Evolutionary conservation across 1,140 invertebrate species (phyloP).

Genomic region (Eubasilissa regina): DNA sequence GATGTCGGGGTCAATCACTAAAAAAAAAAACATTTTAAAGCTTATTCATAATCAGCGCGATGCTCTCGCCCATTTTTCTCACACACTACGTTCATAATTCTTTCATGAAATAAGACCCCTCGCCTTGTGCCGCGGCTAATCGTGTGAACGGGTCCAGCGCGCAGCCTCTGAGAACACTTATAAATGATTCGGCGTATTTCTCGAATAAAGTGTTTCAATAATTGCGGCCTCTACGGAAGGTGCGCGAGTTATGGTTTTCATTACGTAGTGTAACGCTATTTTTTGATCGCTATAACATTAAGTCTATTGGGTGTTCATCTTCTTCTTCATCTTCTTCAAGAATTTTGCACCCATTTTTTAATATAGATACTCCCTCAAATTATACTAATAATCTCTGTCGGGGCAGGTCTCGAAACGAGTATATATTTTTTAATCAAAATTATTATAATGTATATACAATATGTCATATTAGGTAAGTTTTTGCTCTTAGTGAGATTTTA

Average conservation of each 20-base stretch:
- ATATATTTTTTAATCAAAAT: no score
- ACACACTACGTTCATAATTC: no score
- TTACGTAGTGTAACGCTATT: neutral
- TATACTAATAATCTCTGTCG: no score
- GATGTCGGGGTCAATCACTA: constrained; percentile 19
- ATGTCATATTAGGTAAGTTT: no score
- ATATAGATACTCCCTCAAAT: no score
- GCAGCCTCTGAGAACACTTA: constrained; percentile 1
- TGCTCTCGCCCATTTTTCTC: neutral
- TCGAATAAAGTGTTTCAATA: constrained; percentile 11
- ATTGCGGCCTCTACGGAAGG: constrained; percentile 16
- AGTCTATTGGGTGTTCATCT: no score
- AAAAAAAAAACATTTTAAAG: neutral
- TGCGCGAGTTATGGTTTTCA: constrained; percentile 1
- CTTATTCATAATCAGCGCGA: constrained; percentile 16
- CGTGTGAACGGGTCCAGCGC: constrained; percentile 14
- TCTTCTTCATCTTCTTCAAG: no score
- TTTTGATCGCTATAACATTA: no score
- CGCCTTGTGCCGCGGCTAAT: neutral
- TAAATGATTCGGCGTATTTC: constrained; percentile 34
- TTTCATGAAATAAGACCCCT: neutral
- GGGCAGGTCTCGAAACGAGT: no score
- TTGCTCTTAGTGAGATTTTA: no score
- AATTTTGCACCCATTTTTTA: no score
- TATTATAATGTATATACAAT: no score